Percentiles rank a stretch among this genome's conserved stretches.
Evolutionary conservation across 1,140 invertebrate species (phyloP).

Genomic region (Vanessa tameamea): DNA sequence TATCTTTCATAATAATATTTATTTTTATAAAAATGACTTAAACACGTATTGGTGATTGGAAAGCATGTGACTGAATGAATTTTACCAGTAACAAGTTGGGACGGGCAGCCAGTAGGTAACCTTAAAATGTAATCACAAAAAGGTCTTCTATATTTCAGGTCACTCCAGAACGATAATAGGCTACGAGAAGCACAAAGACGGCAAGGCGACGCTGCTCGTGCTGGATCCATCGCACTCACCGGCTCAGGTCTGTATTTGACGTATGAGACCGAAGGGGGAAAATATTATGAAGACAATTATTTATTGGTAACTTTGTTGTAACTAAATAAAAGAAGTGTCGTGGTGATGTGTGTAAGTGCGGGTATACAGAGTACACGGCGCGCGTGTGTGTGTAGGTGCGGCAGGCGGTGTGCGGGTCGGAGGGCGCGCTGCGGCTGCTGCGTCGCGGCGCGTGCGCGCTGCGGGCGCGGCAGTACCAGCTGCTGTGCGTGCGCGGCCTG

Average conservation of each 20-base stretch:
- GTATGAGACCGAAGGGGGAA: not conserved
- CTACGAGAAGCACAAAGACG: conserved; percentile 88
- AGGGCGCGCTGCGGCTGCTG: conserved; percentile 85
- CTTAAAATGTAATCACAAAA: too few relatives aligned
- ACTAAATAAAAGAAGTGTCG: too few relatives aligned
- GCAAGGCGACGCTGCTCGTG: conserved; percentile 87
- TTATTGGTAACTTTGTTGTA: too few relatives aligned
- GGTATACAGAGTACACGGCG: too few relatives aligned
- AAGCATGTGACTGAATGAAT: too few relatives aligned
- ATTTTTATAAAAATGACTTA: too few relatives aligned
- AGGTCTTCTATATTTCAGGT: conserved; percentile 79
- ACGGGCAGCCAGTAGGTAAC: not conserved
- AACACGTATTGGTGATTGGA: too few relatives aligned
- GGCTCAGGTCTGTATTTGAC: conserved; percentile 82
- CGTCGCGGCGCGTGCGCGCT: conserved; percentile 87
- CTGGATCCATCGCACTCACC: conserved; percentile 93
- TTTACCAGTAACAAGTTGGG: not conserved
- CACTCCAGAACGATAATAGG: conserved; percentile 95
- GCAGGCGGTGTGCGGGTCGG: conserved; percentile 82
- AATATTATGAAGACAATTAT: not conserved
- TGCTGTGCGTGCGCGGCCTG: conserved; percentile 89
- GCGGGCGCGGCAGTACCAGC: conserved; percentile 92
- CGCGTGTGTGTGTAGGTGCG: conserved; percentile 50
- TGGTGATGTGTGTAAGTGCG: too few relatives aligned
- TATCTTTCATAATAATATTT: not conserved